phyloP scores from a whole-genome alignment of 2,113 vertebrate species.

The Corythaixoides concolor region DNA sequence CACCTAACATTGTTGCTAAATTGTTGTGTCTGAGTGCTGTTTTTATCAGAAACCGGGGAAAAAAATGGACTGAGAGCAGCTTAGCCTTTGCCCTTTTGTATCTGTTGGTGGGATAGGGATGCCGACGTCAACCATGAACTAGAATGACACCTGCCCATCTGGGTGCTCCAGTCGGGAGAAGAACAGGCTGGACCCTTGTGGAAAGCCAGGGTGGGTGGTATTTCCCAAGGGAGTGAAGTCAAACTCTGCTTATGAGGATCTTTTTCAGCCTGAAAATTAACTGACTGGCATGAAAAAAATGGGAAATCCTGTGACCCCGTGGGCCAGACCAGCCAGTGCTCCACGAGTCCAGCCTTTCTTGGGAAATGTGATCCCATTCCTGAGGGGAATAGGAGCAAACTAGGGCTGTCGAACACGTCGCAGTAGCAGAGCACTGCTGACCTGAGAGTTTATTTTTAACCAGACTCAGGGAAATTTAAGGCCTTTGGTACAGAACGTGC shows the following conservation, averaged over 20 bases:
- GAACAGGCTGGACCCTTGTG: neutral
- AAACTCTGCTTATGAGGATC: neutral
- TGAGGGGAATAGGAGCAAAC: neutral
- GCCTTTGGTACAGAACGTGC: neutral
- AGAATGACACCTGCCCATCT: neutral
- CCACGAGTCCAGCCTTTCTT: neutral
- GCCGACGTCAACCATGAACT: neutral
- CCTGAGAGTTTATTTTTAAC: neutral
- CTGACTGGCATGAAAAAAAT: neutral
- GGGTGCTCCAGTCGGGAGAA: neutral
- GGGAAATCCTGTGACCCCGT: neutral
- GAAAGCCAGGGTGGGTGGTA: neutral
- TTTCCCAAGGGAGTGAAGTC: neutral
- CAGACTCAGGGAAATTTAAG: neutral
- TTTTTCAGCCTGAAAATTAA: neutral
- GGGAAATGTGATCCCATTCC: rapidly evolving
- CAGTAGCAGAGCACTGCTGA: neutral
- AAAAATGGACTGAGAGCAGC: neutral
- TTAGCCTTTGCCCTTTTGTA: neutral
- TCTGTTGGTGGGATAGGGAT: neutral
- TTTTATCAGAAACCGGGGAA: neutral
- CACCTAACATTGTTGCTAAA: neutral
- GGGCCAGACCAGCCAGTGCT: neutral
- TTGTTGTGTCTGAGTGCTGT: rapidly evolving
- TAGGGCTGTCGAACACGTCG: neutral